Base-by-base conservation (phyloP, 2,797 vertebrate genomes). In the Hippopotamyrus pictus region DNA sequence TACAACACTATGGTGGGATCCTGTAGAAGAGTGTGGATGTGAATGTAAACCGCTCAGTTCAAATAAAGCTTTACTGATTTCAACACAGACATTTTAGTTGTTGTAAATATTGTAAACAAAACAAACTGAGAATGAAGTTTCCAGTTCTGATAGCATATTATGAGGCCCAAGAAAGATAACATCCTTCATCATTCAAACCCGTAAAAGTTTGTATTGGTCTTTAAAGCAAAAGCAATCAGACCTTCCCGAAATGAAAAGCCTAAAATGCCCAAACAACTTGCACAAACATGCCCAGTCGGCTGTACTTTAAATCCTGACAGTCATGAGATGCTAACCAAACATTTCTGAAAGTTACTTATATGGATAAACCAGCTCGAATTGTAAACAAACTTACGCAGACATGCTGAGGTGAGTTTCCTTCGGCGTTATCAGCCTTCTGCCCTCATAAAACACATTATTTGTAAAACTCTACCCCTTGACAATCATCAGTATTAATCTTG, bases 11-110 rank as follows among this genome's bases (percentile, higher is more conserved):
- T 94, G 92, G 93, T 96, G 83, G 95, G 95, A 90, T 97, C 95
- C 19, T 96, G 96, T 91, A 96, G 95, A 59, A 95, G 95, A 91
- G 95, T 96, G 94, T 96, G 95, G 93, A 94, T 91, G 90, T 82
- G 94, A 62, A 12, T 90, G 44, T 29, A 50, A 37, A 14, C 87
- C 62, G 59, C 22, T 11, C 89, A 87, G 25, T 53, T 79, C 83
- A 65, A 85, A 90, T 89, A 88, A 87, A 88, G 17, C 7, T 59
- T 86, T 54, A 19, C 19, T 5, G n/a, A 53, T 86, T 51, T 69
- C 19, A 89, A 86, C 54, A 25, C 25, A 19, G 33, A 41, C 79
- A 7, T 37, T 17, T 76, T 14, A 37, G 3, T 5, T 37, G 69
- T 73, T 17, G 69, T 76, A 76, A 76, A 33, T 76, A 76, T 76